These are phyloP conservation scores for Atta colombica DNA, from an alignment of 1,140 invertebrate genomes.

Conservation along the genomic window DNA sequence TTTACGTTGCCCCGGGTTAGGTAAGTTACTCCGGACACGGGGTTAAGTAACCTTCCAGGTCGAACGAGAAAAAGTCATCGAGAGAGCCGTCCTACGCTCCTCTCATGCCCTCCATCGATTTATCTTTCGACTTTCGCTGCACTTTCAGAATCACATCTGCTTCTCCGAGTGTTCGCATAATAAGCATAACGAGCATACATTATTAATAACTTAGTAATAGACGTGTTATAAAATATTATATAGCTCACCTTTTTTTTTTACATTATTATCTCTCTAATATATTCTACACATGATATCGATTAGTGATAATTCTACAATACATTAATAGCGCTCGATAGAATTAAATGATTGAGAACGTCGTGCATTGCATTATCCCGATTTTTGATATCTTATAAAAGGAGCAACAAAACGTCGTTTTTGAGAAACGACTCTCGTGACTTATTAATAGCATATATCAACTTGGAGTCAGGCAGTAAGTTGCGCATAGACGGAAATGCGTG, in stretches of 20 bases:
- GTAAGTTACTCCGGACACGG: slow-evolving; percentile 62
- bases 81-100: slow-evolving; percentile 58
- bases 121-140: slow-evolving; percentile 62
- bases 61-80: slow-evolving; percentile 70
- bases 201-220: background rate
- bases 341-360: background rate
- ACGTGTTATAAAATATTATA: background rate
- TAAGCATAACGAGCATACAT: background rate
- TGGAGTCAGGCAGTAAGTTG: background rate
- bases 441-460: slow-evolving; percentile 40
- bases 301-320: background rate
- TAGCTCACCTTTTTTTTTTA: background rate
- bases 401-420: background rate
- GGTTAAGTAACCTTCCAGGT: slow-evolving; percentile 75
- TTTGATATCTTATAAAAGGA: background rate
- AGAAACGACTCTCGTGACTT: slow-evolving; percentile 50
- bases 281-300: background rate
- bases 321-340: background rate
- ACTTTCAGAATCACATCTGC: slow-evolving; percentile 30
- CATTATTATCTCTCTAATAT: background rate
- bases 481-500: slow-evolving; percentile 20
- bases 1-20: slow-evolving; percentile 73
- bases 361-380: background rate
- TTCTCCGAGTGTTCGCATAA: slow-evolving; percentile 24
- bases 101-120: slow-evolving; percentile 59